phyloP scores from a whole-genome alignment of 1,140 invertebrate genomes.

The Drosophila neocordata region DNA sequence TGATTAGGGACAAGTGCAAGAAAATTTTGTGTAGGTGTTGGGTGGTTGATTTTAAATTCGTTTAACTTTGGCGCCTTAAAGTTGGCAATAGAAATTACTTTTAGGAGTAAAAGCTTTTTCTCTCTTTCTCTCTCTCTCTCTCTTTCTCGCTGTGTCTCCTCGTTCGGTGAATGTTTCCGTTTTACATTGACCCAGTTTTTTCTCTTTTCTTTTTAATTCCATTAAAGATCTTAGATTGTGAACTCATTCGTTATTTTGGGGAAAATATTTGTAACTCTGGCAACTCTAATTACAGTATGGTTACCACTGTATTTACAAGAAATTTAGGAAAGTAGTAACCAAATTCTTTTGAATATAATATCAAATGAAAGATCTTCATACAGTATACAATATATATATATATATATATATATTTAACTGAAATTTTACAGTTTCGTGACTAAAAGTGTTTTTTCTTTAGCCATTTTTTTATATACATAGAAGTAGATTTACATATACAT shows the following conservation, averaged over 20 bases:
- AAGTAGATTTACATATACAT: neutral
- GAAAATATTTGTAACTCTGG: no score
- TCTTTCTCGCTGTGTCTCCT: neutral
- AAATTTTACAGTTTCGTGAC: neutral
- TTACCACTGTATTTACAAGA: no score
- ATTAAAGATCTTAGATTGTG: no score
- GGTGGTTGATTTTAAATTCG: neutral
- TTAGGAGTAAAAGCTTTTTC: neutral
- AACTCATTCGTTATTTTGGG: no score
- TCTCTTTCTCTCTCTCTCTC: neutral
- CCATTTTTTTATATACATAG: neutral
- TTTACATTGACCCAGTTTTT: constrained; percentile 22
- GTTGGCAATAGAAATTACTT: constrained; percentile 22
- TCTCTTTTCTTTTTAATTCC: neutral
- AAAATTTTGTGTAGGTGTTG: constrained; percentile 36
- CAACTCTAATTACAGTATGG: no score
- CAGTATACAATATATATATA: no score
- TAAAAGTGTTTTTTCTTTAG: constrained; percentile 3
- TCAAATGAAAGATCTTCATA: no score
- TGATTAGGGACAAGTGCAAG: constrained; percentile 73
- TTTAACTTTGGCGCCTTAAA: constrained; percentile 21
- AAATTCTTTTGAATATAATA: no score
- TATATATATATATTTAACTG: no score
- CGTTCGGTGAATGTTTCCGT: constrained; percentile 22
- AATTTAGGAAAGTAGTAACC: no score